phyloP scores from a whole-genome alignment of 2,888 invertebrate genomes.

The Tenthredo scrophulariae region DNA sequence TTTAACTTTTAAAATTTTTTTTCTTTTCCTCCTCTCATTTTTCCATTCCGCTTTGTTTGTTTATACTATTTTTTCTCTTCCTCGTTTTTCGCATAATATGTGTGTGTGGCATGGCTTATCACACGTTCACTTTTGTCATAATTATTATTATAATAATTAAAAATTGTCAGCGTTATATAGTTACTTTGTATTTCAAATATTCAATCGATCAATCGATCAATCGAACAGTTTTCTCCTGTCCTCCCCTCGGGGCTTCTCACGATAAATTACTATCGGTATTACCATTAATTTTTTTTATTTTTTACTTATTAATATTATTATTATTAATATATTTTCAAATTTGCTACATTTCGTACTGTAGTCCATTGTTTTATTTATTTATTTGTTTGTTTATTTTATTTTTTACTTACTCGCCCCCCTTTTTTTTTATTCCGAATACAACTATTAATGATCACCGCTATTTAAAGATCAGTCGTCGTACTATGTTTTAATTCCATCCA shows the following conservation, averaged over 20 bases:
- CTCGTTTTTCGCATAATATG: background rate
- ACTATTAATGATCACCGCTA: constrained; percentile 49
- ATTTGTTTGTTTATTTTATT: constrained; percentile 49
- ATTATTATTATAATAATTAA: constrained; percentile 41
- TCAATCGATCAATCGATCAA: background rate
- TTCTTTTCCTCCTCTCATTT: background rate
- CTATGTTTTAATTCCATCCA: constrained; percentile 5
- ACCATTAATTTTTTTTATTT: constrained; percentile 29
- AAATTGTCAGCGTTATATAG: constrained; percentile 35
- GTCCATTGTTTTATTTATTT: constrained; percentile 55
- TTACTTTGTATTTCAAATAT: constrained; percentile 27
- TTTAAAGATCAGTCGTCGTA: constrained; percentile 48
- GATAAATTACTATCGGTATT: constrained; percentile 47
- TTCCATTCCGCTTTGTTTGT: background rate
- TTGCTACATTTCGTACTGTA: constrained; percentile 57
- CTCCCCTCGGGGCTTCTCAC: background rate
- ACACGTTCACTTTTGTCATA: constrained; percentile 45
- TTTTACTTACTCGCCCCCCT: constrained; percentile 40
- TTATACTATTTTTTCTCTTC: background rate
- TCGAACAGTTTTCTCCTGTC: background rate
- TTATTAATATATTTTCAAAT: constrained; percentile 45
- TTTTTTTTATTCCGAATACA: constrained; percentile 44
- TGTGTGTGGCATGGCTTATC: constrained; percentile 33
- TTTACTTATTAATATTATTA: constrained; percentile 9
- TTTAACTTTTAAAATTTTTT: background rate